Conservation (phyloP, 1,140 invertebrate genomes). For the Mactra quadrangularis region DNA sequence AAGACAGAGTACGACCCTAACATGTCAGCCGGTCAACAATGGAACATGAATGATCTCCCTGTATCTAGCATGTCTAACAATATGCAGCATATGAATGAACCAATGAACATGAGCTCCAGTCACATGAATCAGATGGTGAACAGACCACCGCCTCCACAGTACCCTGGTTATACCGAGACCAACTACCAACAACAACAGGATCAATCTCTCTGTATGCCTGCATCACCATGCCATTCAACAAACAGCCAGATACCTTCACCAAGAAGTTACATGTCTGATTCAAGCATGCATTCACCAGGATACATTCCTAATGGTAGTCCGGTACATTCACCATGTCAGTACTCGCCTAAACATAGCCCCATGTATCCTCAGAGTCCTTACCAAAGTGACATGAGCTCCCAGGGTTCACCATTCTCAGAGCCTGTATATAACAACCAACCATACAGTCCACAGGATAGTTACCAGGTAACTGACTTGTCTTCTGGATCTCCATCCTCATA, state of each 20-base stretch:
- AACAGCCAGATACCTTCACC: slow-evolving; percentile 40
- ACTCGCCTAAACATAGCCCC: slow-evolving; percentile 49
- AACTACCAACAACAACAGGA: neutral
- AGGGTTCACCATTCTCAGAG: slow-evolving; percentile 45
- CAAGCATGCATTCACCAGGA: slow-evolving; percentile 34
- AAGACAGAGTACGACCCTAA: slow-evolving; percentile 26
- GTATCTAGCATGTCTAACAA: slow-evolving; percentile 1
- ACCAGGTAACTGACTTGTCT: slow-evolving; percentile 50
- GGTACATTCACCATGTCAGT: slow-evolving; percentile 33
- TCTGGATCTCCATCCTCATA: slow-evolving; percentile 27
- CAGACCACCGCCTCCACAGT: slow-evolving; percentile 49
- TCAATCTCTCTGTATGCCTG: neutral
- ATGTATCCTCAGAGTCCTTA: slow-evolving; percentile 49
- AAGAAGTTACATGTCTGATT: slow-evolving; percentile 46
- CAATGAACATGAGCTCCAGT: slow-evolving; percentile 40
- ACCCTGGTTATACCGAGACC: slow-evolving; percentile 30
- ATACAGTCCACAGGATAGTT: slow-evolving; percentile 43
- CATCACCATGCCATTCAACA: slow-evolving; percentile 47
- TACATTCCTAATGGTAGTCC: slow-evolving; percentile 53
- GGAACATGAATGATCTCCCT: slow-evolving; percentile 44
- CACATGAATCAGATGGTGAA: slow-evolving; percentile 15
- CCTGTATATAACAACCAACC: slow-evolving; percentile 18
- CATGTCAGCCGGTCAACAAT: slow-evolving; percentile 6
- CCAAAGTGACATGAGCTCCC: slow-evolving; percentile 30
- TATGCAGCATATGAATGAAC: neutral